A percentile compares a stretch with the other conserved stretches of the same genome.
These are phyloP conservation scores for Gallirallus australis DNA, from an alignment of 2,797 vertebrate genomes.

Conservation along the genomic window DNA sequence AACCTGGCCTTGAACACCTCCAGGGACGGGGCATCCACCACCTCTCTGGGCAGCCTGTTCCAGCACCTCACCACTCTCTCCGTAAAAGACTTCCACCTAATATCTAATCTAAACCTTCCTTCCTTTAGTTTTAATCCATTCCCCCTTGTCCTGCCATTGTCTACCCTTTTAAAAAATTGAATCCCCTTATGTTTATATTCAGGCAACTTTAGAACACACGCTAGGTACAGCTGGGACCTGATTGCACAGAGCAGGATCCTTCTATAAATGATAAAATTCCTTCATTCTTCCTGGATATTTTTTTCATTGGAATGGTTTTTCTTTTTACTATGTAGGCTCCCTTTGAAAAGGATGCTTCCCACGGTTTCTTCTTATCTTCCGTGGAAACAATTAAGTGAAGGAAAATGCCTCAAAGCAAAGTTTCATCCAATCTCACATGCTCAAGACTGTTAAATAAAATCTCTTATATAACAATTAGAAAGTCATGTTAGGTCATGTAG, in stretches of 20 bases:
- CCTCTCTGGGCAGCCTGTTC: too few species aligned
- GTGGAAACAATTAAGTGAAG: neutral
- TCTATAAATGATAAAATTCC: neutral
- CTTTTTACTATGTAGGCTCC: neutral
- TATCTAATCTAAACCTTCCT: too few species aligned
- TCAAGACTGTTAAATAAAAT: neutral
- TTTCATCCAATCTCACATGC: neutral
- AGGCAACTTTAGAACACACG: neutral
- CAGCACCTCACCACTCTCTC: too few species aligned
- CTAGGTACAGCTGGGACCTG: neutral
- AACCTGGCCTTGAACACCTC: too few species aligned
- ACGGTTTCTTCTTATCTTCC: neutral
- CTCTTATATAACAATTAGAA: neutral
- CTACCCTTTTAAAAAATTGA: too few species aligned
- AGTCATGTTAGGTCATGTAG: neutral
- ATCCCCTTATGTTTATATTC: too few species aligned
- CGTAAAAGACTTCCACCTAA: too few species aligned
- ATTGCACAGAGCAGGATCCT: neutral
- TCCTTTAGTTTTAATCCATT: too few species aligned
- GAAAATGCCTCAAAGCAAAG: neutral
- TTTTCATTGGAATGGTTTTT: neutral
- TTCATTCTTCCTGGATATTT: neutral
- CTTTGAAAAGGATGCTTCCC: neutral
- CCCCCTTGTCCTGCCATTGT: too few species aligned
- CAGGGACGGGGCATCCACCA: too few species aligned